Percentiles rank a stretch among this genome's conserved stretches.
Evolutionary conservation across 2,888 invertebrate genomes (phyloP).

Genomic region (Cremastinae sp.): DNA sequence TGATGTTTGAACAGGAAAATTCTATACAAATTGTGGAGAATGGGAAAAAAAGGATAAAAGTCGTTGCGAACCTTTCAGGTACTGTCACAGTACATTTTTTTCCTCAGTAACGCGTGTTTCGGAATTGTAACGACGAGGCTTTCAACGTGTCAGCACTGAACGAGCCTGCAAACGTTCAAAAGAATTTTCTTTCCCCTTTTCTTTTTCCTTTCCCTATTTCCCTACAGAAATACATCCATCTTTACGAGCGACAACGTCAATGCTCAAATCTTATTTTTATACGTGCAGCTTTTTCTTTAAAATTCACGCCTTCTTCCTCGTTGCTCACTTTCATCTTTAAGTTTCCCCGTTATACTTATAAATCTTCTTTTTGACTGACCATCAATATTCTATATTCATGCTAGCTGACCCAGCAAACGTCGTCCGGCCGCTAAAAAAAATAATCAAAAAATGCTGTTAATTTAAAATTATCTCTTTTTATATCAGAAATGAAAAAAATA

Average conservation of each 20-base stretch:
- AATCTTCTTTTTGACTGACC: no score
- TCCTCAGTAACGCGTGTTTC: not conserved
- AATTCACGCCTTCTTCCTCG: not conserved
- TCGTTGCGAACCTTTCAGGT: no score
- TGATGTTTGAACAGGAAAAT: no score
- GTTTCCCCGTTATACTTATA: no score
- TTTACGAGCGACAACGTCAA: conserved; percentile 22
- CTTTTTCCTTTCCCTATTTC: not conserved
- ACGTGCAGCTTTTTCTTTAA: no score
- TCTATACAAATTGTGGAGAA: not conserved
- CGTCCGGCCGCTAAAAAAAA: no score
- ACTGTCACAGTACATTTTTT: not conserved
- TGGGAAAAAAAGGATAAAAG: not conserved
- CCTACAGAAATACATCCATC: conserved; percentile 29
- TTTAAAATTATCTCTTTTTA: no score
- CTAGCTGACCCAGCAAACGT: no score
- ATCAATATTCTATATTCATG: no score
- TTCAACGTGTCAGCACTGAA: not conserved
- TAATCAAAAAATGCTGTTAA: no score
- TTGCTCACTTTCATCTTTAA: not conserved
- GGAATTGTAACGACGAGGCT: not conserved
- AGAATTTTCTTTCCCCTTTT: conserved; percentile 1
- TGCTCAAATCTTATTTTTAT: not conserved
- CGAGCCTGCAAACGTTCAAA: conserved; percentile 11
- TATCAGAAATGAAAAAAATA: no score